phyloP scores from a whole-genome alignment of 2,888 invertebrate genomes.

The Leptinotarsa juncta region DNA sequence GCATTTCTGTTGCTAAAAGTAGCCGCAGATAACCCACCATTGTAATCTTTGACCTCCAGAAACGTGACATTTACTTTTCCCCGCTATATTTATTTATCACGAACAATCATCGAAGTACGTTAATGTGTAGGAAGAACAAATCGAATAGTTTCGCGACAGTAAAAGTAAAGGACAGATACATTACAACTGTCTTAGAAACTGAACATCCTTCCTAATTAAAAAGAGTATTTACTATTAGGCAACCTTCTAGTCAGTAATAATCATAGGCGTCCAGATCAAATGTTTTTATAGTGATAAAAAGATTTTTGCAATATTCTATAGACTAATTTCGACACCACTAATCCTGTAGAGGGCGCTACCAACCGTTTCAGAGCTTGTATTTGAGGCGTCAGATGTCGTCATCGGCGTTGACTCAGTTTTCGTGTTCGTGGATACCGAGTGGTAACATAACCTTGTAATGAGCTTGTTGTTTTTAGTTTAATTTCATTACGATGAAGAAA shows the following conservation, averaged over 20 bases:
- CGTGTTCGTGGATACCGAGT: conserved; percentile 39
- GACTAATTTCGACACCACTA: neutral
- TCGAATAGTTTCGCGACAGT: too few species aligned
- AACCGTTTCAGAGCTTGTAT: neutral
- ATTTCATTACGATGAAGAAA: conserved; percentile 39
- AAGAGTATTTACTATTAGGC: neutral
- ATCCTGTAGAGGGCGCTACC: conserved; percentile 13
- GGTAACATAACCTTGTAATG: conserved; percentile 45
- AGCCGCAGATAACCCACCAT: too few species aligned
- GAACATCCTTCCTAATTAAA: too few species aligned
- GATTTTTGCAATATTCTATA: neutral
- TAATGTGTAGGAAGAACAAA: too few species aligned
- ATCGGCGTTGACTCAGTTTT: conserved; percentile 27
- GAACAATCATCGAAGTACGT: too few species aligned
- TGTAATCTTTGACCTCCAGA: too few species aligned
- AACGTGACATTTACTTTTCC: too few species aligned
- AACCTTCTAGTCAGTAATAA: neutral
- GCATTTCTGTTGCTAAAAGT: too few species aligned
- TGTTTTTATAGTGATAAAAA: neutral
- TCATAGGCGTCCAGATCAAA: conserved; percentile 10
- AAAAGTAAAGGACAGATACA: too few species aligned
- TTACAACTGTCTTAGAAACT: too few species aligned
- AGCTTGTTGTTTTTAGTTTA: conserved; percentile 39
- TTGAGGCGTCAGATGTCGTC: conserved; percentile 26
- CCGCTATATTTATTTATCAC: too few species aligned